Evolutionary conservation across 2,888 invertebrate species (phyloP).

Genomic region (Disparrhopalites patrizii): DNA sequence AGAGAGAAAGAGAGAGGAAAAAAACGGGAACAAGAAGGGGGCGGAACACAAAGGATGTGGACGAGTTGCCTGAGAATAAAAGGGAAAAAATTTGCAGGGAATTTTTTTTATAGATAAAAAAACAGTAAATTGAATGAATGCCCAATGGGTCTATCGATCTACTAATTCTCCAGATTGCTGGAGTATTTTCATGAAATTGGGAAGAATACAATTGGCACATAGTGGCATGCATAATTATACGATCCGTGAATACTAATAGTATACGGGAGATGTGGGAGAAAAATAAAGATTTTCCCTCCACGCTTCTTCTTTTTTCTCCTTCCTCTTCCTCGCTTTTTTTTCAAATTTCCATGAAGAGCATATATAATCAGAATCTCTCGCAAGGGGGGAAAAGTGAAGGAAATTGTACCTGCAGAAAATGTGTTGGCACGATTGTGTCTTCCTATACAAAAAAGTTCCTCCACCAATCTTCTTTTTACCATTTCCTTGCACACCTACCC

Average conservation of each 20-base stretch:
- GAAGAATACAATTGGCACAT: neutral
- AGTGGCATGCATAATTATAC: neutral
- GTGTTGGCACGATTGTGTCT: no score
- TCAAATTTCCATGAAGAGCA: neutral
- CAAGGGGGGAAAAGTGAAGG: neutral
- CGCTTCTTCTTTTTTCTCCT: neutral
- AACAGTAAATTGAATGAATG: constrained; percentile 3
- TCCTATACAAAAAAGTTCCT: no score
- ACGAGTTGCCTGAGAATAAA: no score
- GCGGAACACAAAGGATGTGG: no score
- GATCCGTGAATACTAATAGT: neutral
- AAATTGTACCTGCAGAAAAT: no score
- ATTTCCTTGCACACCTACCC: no score
- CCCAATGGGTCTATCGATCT: neutral
- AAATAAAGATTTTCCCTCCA: neutral
- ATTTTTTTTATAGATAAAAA: no score
- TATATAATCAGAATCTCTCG: neutral
- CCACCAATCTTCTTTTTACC: no score
- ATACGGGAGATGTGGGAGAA: neutral
- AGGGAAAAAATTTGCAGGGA: no score
- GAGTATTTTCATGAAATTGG: neutral
- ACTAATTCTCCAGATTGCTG: neutral
- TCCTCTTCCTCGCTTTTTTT: neutral
- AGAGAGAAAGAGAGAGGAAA: neutral
- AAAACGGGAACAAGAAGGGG: neutral